Conservation (phyloP, 2,888 invertebrate species). For the Drosophila recens region DNA sequence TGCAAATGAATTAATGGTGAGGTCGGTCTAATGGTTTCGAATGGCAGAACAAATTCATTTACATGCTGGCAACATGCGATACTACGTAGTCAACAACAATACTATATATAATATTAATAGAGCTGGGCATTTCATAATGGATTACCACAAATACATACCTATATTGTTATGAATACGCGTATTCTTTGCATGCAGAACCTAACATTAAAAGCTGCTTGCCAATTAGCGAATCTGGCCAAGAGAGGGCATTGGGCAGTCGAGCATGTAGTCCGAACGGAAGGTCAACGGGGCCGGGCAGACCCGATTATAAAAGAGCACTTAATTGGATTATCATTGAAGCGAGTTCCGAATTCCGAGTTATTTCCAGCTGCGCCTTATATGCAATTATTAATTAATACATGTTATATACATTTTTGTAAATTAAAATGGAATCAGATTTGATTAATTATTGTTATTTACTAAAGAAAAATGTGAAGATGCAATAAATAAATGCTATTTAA, state of each 20-base stretch:
- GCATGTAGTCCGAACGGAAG: conserved; percentile 55
- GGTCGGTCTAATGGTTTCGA: conserved; percentile 39
- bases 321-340: conserved; percentile 71
- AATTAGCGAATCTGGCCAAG: conserved; percentile 54
- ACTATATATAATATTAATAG: conserved; percentile 24
- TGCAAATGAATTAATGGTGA: conserved; percentile 40
- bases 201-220: conserved; percentile 43
- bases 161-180: conserved; percentile 39
- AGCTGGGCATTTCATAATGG: conserved; percentile 45
- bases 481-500: too few species aligned
- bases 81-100: conserved; percentile 24
- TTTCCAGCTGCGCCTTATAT: conserved; percentile 31
- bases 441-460: too few species aligned
- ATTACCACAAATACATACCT: conserved; percentile 35
- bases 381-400: conserved; percentile 30
- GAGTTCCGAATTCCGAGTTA: conserved; percentile 33
- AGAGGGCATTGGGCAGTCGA: conserved; percentile 64
- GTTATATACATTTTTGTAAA: conserved; percentile 1
- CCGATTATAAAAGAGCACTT: conserved; percentile 57
- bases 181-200: conserved; percentile 51
- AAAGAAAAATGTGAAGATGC: too few species aligned
- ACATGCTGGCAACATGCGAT: conserved; percentile 46
- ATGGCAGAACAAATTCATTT: conserved; percentile 46
- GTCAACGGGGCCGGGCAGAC: conserved; percentile 42
- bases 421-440: too few species aligned